phyloP scores from a whole-genome alignment of 2,113 vertebrate genomes.

The Antennarius striatus region DNA sequence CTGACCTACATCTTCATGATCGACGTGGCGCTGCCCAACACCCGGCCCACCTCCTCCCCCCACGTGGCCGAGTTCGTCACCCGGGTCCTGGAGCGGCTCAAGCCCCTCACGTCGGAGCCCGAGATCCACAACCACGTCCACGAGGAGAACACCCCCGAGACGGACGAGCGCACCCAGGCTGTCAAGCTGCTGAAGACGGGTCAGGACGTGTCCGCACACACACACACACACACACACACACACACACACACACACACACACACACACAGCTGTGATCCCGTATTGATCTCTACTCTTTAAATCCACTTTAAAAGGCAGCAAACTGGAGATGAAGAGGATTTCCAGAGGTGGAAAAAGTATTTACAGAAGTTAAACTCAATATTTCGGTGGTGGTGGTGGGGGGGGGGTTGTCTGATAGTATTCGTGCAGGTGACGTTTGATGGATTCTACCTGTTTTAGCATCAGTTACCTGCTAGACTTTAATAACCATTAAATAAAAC shows the following conservation, averaged over 20 bases:
- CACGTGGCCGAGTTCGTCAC: slow-evolving; percentile 89
- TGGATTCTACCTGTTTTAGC: too few relatives aligned
- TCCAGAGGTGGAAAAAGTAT: neutral
- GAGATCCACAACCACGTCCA: slow-evolving; percentile 96
- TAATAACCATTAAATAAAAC: neutral
- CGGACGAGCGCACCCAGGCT: slow-evolving; percentile 94
- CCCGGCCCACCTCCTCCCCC: slow-evolving; percentile 88
- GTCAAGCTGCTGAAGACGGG: slow-evolving; percentile 98
- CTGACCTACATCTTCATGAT: slow-evolving; percentile 99
- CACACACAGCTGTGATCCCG: slow-evolving; percentile 12
- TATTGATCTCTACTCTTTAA: slow-evolving; percentile 36
- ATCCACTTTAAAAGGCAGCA: slow-evolving; percentile 24
- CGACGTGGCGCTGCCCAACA: slow-evolving; percentile 93
- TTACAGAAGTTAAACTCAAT: neutral
- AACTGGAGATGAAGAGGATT: slow-evolving; percentile 22
- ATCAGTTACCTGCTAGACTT: slow-evolving; percentile 12
- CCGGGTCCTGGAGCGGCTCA: slow-evolving; percentile 87
- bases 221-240: neutral
- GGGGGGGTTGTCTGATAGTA: neutral
- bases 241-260: slow-evolving; percentile 16
- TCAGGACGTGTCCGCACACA: slow-evolving; percentile 70
- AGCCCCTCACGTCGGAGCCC: slow-evolving; percentile 91
- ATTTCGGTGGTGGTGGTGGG: slow-evolving; percentile 1
- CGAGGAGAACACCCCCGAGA: slow-evolving; percentile 92
- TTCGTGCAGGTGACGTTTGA: neutral